Conservation (phyloP, 64 coral and sea anemone species). For the Dendronephthya gigantea region DNA sequence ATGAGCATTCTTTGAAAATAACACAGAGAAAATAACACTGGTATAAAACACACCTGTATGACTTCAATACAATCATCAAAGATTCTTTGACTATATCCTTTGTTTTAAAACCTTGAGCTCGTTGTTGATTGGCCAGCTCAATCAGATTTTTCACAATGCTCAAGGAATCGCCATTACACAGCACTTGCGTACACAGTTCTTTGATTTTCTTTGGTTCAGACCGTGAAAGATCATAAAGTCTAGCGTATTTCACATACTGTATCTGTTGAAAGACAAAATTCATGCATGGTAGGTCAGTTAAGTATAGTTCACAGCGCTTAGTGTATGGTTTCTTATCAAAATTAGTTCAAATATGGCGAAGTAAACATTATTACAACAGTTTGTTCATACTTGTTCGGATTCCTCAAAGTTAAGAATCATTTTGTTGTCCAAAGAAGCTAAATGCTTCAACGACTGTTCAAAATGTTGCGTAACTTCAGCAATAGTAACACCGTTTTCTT, state of each 20-base stretch:
- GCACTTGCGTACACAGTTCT: constrained; percentile 43
- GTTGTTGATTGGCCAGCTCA: constrained; percentile 50
- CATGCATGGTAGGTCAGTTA: too few species aligned
- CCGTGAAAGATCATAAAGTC: constrained; percentile 61
- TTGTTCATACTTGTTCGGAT: constrained; percentile 51
- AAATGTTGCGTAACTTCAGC: constrained; percentile 46
- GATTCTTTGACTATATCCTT: constrained; percentile 46
- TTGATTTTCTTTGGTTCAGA: constrained; percentile 54
- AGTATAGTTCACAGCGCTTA: too few species aligned
- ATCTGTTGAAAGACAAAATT: constrained; percentile 36
- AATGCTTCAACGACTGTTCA: constrained; percentile 72
- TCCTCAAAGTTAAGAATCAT: constrained; percentile 62
- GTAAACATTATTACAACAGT: background rate
- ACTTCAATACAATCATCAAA: constrained; percentile 40
- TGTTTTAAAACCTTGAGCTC: constrained; percentile 38
- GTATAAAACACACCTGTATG: constrained; percentile 37
- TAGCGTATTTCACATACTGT: constrained; percentile 42
- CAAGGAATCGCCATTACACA: constrained; percentile 45
- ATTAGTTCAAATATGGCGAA: background rate
- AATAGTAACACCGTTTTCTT: constrained; percentile 16
- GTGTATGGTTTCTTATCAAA: background rate
- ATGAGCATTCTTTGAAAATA: too few species aligned
- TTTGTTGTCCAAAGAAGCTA: constrained; percentile 60
- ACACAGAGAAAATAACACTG: too few species aligned
- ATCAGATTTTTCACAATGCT: constrained; percentile 48